Percentiles rank a stretch among this genome's conserved stretches.
Conservation (phyloP, 1,140 invertebrate species). For the Anastrepha ludens region DNA sequence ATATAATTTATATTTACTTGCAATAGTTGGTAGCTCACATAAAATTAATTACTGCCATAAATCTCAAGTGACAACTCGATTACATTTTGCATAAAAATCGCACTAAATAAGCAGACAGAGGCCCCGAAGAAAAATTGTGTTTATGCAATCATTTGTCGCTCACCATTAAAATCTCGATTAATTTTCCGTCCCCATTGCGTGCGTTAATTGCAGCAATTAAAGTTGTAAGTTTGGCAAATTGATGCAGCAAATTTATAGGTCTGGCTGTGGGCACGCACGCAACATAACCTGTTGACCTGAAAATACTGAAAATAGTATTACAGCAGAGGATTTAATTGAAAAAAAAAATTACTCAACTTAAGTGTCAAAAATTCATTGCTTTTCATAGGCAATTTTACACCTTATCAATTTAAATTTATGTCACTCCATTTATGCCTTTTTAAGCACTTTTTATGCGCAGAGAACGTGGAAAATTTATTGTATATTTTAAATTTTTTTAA, state of each 20-base stretch:
- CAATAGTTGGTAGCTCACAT: too few species aligned
- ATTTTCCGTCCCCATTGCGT: constrained; percentile 26
- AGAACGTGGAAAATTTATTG: too few species aligned
- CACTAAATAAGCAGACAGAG: neutral
- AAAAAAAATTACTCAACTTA: too few species aligned
- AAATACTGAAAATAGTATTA: neutral
- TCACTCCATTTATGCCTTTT: too few species aligned
- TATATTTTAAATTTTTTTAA: too few species aligned
- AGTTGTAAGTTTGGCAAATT: constrained; percentile 17
- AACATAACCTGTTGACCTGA: constrained; percentile 1
- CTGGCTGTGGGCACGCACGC: neutral
- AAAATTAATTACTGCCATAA: constrained; percentile 10
- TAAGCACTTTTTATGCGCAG: too few species aligned
- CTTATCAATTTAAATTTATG: too few species aligned
- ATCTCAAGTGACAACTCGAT: constrained; percentile 1
- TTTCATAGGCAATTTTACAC: too few species aligned
- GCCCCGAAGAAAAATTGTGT: neutral
- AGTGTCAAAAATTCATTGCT: too few species aligned
- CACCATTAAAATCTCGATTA: constrained; percentile 30
- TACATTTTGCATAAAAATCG: neutral
- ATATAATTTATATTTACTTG: too few species aligned
- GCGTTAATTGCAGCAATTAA: constrained; percentile 39
- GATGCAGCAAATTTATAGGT: constrained; percentile 5
- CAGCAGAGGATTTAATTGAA: too few species aligned
- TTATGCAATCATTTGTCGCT: constrained; percentile 28